Percentiles rank a stretch among this genome's conserved stretches.
phyloP scores from a whole-genome alignment of 2,888 invertebrate genomes.

The Drosophila mimetica region DNA sequence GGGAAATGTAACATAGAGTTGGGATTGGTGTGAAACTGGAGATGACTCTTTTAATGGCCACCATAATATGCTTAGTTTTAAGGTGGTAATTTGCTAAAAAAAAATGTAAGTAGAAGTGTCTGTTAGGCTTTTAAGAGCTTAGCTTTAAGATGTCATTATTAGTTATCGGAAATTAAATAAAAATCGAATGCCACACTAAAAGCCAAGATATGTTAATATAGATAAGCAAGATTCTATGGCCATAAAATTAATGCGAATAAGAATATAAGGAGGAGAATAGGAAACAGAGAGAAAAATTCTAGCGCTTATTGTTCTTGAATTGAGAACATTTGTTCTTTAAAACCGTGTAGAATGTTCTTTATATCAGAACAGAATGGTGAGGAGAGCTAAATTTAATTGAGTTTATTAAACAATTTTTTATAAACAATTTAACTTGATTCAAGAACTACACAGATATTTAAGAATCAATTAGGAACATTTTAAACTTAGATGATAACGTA shows the following conservation, averaged over 20 bases:
- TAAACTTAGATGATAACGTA: no score
- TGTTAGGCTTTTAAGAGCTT: neutral
- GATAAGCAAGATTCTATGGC: no score
- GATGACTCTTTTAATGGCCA: slow-evolving; percentile 29
- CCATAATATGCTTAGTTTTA: slow-evolving; percentile 17
- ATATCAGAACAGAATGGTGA: no score
- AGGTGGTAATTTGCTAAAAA: neutral
- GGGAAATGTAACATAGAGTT: neutral
- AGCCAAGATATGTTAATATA: neutral
- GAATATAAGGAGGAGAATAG: neutral
- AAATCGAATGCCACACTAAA: neutral
- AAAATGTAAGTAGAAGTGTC: neutral
- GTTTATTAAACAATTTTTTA: no score
- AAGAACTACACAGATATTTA: no score
- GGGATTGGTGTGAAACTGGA: slow-evolving; percentile 29
- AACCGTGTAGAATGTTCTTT: no score
- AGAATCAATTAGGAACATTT: no score
- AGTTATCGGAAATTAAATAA: neutral
- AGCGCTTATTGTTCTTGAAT: no score
- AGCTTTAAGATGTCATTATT: neutral
- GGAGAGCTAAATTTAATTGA: no score
- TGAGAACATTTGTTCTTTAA: no score
- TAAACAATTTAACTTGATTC: no score
- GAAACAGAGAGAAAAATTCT: no score
- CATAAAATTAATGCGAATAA: neutral